phyloP scores from a whole-genome alignment of 2,113 vertebrate species.

The Trematomus loennbergii region DNA sequence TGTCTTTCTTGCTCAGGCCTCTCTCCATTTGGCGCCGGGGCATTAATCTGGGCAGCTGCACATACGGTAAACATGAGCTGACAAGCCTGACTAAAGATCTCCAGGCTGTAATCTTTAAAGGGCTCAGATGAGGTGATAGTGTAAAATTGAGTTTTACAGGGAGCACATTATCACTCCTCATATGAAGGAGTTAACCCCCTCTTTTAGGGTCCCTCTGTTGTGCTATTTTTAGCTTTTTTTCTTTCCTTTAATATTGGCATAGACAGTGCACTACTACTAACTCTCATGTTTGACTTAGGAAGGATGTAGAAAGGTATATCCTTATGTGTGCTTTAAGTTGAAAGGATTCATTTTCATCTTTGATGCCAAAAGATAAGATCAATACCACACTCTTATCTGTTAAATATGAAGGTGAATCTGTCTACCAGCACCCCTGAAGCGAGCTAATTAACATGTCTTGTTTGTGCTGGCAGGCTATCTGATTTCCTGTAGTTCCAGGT shows the following conservation, averaged over 20 bases:
- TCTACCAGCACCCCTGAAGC: background rate
- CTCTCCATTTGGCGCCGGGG: slow-evolving; percentile 22
- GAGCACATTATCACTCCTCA: slow-evolving; percentile 30
- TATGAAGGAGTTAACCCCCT: slow-evolving; percentile 16
- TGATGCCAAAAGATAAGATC: background rate
- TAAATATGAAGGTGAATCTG: background rate
- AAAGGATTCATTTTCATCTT: background rate
- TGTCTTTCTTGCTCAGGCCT: slow-evolving; percentile 57
- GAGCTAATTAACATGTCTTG: background rate
- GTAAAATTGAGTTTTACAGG: slow-evolving; percentile 72
- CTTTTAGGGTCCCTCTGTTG: background rate
- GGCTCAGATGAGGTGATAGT: slow-evolving; percentile 65
- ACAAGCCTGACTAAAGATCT: slow-evolving; percentile 75
- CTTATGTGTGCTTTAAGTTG: background rate
- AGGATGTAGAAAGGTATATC: background rate
- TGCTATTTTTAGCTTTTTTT: background rate
- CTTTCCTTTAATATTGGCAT: background rate
- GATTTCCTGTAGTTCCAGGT: background rate
- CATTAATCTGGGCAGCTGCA: slow-evolving; percentile 65
- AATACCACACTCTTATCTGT: background rate
- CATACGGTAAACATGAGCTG: slow-evolving; percentile 67
- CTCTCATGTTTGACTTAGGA: background rate
- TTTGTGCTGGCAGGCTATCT: background rate
- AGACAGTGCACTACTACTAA: background rate
- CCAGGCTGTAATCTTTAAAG: slow-evolving; percentile 68